Percentiles rank a stretch among this genome's conserved stretches.
phyloP scores from a whole-genome alignment of 2,797 vertebrate species.

The Sebastiscus tertius region DNA sequence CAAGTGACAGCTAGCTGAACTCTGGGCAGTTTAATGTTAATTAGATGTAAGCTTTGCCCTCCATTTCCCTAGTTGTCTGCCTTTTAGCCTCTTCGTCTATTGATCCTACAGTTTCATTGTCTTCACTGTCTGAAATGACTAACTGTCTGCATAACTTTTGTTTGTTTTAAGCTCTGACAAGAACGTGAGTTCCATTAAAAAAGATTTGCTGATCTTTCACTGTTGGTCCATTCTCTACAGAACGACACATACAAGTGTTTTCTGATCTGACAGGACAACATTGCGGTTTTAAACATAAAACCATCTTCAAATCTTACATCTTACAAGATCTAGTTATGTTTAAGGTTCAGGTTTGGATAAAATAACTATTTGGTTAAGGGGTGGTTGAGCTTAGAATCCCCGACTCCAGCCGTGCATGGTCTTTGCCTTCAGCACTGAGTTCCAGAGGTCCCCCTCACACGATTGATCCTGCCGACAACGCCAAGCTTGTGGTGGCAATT shows the following conservation, averaged over 20 bases:
- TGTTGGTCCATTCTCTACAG: neutral
- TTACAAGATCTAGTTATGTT: neutral
- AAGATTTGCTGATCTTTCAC: too few relatives aligned
- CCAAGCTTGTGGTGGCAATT: too few relatives aligned
- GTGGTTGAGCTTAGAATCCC: too few relatives aligned
- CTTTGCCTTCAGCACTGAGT: too few relatives aligned
- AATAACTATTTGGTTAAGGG: neutral
- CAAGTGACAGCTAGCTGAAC: neutral
- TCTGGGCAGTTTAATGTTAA: neutral
- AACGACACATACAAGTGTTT: neutral
- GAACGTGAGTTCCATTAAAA: too few relatives aligned
- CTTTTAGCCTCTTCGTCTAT: neutral
- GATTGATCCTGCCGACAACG: too few relatives aligned
- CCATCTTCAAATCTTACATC: neutral
- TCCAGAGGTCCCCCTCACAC: too few relatives aligned
- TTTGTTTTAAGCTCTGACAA: neutral
- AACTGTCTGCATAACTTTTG: neutral
- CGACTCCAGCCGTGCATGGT: too few relatives aligned
- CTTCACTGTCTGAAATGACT: neutral
- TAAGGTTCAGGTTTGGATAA: neutral
- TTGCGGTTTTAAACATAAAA: neutral
- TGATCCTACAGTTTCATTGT: neutral
- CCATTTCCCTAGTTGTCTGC: neutral
- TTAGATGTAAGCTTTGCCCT: neutral
- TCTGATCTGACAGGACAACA: neutral